Conservation (phyloP, 2,797 vertebrate species). For the Brachymystax lenok region DNA sequence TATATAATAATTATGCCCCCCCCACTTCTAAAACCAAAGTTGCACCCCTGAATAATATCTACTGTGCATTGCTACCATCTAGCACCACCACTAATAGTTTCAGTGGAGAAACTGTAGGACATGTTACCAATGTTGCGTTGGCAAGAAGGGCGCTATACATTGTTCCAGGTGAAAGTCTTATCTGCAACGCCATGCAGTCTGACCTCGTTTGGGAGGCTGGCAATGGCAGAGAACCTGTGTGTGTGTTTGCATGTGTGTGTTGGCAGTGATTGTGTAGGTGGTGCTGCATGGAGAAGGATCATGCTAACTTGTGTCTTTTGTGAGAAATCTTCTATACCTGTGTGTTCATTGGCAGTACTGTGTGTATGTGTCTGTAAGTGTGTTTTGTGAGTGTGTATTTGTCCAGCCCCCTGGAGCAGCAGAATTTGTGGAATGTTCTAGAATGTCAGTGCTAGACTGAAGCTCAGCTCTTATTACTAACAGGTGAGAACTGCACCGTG, state of each 20-base stretch:
- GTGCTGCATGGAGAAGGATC: constrained; percentile 20
- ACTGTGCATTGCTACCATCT: too few relatives aligned
- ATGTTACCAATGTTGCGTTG: not conserved
- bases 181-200: not conserved
- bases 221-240: not conserved
- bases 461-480: constrained; percentile 78
- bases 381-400: constrained; percentile 42
- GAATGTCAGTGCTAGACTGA: constrained; percentile 73
- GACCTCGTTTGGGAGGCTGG: constrained; percentile 9
- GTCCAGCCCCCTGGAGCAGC: constrained; percentile 73
- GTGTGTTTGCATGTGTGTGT: not conserved
- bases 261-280: constrained; percentile 19
- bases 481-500: constrained; percentile 78
- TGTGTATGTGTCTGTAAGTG: constrained; percentile 16
- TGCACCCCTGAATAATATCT: too few relatives aligned
- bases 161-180: not conserved
- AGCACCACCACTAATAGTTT: too few relatives aligned
- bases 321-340: constrained; percentile 36
- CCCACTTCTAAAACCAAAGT: too few relatives aligned
- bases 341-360: constrained; percentile 44
- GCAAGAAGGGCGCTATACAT: not conserved
- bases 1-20: too few relatives aligned
- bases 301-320: constrained; percentile 31
- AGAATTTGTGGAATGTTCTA: constrained; percentile 81
- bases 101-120: not conserved